Base-by-base conservation (phyloP, 2,797 vertebrate species). In the Sebastes hubbsi region DNA sequence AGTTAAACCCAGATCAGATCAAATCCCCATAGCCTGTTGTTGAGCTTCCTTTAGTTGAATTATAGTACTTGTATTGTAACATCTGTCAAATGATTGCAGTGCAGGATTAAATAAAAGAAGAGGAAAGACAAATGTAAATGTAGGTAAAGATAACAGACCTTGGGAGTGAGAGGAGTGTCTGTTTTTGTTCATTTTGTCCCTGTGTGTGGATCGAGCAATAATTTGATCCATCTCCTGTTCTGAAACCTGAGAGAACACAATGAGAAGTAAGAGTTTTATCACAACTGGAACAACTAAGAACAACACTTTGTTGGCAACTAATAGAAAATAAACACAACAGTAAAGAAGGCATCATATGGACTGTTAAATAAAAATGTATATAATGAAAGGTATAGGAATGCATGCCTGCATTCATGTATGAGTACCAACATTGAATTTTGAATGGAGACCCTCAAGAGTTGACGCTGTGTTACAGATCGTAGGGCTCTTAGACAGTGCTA, bases 201-300 rank as follows among this genome's bases (percentile, higher is more conserved):
- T 95, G 66, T 97, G 96, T 29, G 97, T 97, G 63, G 97, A 97
- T 77, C 96, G 97, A 49, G 97, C 91, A 0, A 99, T 99, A 6
- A 96, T 95, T 72, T 97, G 96, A 88, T 99, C 97, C 98, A 99
- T 99, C 92, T 99, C 98, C 92, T 97, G 97, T 84, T 99, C 98
- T 0, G 98, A 99, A 78, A 99, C 96, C 98, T 99, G 77, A 65
- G 59, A 78, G 62, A 68, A 72, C 18, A 66, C n/a, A 73, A 54
- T 11, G 16, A 62, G 20, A 85, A 5, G n/a, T 8, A 63, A 30
- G 22, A 56, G 20, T 10, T 58, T 65, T 1, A 36, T 71, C 46
- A 54, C 16, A 30, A 22, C 25, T n/a, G 12, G 13, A 36, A 62
- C 36, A 36, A 36, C 36, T 36, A 36, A 36, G 36, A 36, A 36